Evolutionary conservation across 2,797 vertebrate species (phyloP).

Genomic region (Sorex maritimensis): DNA sequence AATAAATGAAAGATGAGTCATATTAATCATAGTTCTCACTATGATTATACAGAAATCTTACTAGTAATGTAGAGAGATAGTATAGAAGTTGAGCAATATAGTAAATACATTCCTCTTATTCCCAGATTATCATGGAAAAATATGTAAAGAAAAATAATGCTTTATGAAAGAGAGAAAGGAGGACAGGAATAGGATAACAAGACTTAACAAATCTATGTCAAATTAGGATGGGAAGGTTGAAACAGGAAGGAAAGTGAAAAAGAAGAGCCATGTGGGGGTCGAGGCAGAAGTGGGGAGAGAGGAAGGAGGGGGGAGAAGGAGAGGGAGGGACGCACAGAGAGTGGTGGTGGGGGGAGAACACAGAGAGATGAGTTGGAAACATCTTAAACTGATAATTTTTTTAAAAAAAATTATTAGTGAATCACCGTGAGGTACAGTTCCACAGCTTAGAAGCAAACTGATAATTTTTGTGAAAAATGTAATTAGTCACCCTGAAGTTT

Average conservation of each 20-base stretch:
- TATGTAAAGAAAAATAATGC: background rate
- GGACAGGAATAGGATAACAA: background rate
- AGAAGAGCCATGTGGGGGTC: background rate
- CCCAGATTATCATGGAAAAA: background rate
- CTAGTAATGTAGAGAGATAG: background rate
- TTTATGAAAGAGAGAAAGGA: background rate
- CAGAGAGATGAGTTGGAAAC: background rate
- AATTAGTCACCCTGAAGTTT: too few relatives aligned
- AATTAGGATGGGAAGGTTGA: background rate
- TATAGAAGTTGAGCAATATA: background rate
- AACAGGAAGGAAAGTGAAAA: background rate
- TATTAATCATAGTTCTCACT: background rate
- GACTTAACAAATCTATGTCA: background rate
- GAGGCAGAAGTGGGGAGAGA: background rate
- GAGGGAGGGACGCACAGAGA: background rate
- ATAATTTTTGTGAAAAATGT: too few relatives aligned
- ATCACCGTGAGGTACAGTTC: too few relatives aligned
- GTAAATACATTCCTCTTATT: background rate
- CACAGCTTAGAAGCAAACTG: too few relatives aligned
- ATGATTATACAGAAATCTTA: background rate
- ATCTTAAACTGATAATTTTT: background rate
- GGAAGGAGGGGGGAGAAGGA: too few relatives aligned
- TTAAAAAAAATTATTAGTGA: too few relatives aligned
- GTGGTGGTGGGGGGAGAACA: background rate
- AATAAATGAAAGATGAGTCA: background rate